Base-by-base conservation (phyloP, 1,140 invertebrate species). In the Battus philenor region DNA sequence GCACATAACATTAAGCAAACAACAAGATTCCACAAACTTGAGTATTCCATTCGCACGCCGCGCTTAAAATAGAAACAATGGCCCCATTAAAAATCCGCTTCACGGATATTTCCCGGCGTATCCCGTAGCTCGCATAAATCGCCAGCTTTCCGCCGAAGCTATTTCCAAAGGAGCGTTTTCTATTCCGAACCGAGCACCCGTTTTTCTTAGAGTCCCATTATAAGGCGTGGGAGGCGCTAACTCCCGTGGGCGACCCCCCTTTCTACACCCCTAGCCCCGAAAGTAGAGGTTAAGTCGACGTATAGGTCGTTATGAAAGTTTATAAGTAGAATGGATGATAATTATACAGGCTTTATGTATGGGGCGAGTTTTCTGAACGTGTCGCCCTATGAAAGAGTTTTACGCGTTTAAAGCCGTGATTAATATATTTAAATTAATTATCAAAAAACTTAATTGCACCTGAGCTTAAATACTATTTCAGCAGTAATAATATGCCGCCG, bases 251-350 rank as follows among this genome's bases (percentile, higher is more conserved):
- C 22, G 41, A 43, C 56, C 24, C 48, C 32, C 29, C 41, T n/a
- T n/a, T n/a, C n/a, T 36, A 36, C 33, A 36, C 30, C 29, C 26
- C 55, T 54, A 54, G 51, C 52, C 69, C 74, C 70, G 56, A 78
- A 81, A 78, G 75, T 78, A 78, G 75, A 78, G 78, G 76, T 78
- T 82, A 78, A 82, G 71, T 75, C 81, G 81, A 85, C 81, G 78
- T 85, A 85, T 85, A 80, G 81, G 75, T 77, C 78, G 68, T 85
- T 85, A 75, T 79, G 71, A 82, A 85, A 85, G 76, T 85, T 82
- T 85, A 85, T 84, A 85, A 85, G 81, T 79, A 75, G 75, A 81
- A 85, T 71, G 77, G 77, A 85, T 85, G 78, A 82, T 85, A 85
- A 85, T 85, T 85, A 82, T 80, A 76, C 58, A 68, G 63, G 65